Base-by-base conservation (phyloP, 2,113 vertebrate species). In the Melanostigma gelatinosum region DNA sequence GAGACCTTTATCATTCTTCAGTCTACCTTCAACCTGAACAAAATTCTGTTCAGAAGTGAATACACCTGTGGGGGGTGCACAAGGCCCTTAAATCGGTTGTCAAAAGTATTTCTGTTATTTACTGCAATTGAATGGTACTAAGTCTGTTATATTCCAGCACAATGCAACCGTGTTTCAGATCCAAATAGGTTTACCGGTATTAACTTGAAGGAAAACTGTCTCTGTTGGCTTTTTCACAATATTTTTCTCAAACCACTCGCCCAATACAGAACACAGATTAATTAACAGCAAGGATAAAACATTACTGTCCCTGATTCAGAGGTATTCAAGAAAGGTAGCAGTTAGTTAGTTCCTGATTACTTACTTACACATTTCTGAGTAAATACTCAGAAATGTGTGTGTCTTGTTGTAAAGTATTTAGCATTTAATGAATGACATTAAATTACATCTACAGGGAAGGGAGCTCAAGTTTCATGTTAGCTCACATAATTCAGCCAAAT, bases 401-500 rank as follows among this genome's bases (percentile, higher is more conserved):
- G 29, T 29, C 29, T 29, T 9, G 22, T 63, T 36, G 1, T 24
- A 42, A 60, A 40, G 69, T 48, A 48, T 65, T 70, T 20, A 36
- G 9, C 50, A 55, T 54, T 61, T 78, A 22, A 50, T 48, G 16
- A 57, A 2, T 60, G 20, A 16, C 12, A 46, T 52, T 46, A 27
- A 62, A 70, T 60, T 1, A 8, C 50, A 82, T 55, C 40, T 32
- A 22, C 55, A 72, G 60, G 36, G 6, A 63, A 54, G 8, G n/a
- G 34, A 61, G 55, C n/a, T 44, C 22, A 10, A 29, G 1, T 61
- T 82, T 65, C 9, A 66, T 32, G 44, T 79, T 24, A 42, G 73
- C n/a, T 50, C 48, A 74, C 29, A 70, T 27, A 67, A 62, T 63
- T 67, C 27, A 72, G 36, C 13, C n/a, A 20, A 54, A 44, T 63